Evolutionary conservation across 1,140 invertebrate genomes (phyloP), one percentile per base, ranked within the genome.

Genomic region (Drepana arcuata): DNA sequence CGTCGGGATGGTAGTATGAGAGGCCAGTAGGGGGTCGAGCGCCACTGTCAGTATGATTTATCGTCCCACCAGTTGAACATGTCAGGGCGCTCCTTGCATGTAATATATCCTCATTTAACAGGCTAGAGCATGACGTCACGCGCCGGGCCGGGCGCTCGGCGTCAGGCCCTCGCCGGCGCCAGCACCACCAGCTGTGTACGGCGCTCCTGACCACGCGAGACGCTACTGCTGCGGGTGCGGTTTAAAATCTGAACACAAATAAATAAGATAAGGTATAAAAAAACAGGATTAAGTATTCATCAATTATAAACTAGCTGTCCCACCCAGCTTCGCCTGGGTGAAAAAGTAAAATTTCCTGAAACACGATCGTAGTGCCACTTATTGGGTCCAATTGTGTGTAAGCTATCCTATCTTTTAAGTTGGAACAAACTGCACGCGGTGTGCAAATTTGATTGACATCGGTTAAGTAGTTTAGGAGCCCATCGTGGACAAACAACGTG

Each of bases 71-170:
- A n/a, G n/a, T n/a, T n/a, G n/a, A n/a, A n/a, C n/a, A n/a, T n/a
- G n/a, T n/a, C n/a, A n/a, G n/a, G n/a, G n/a, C n/a, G n/a, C n/a
- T n/a, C n/a, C n/a, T n/a, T n/a, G n/a, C n/a, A n/a, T n/a, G n/a
- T n/a, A n/a, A n/a, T n/a, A n/a, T n/a, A n/a, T n/a, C n/a, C n/a
- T n/a, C n/a, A n/a, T n/a, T n/a, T n/a, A n/a, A n/a, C n/a, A n/a
- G n/a, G 43, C 46, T 62, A 79, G 26, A 80, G 58, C 72, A 80
- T 75, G 28, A 80, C 72, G 57, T 80, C 75, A 39, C 42, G 53
- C n/a, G 51, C 52, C 15, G 56, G 50, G 29, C 42, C 31, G 48
- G 52, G 25, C 14, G 34, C 48, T 38, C 50, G 56, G 32, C 44
- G 74, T 79, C 74, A 79, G 63, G 73, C 74, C 2, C 64, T 53